Conservation (phyloP, 2,113 vertebrate species). For the Cisticola juncidis region DNA sequence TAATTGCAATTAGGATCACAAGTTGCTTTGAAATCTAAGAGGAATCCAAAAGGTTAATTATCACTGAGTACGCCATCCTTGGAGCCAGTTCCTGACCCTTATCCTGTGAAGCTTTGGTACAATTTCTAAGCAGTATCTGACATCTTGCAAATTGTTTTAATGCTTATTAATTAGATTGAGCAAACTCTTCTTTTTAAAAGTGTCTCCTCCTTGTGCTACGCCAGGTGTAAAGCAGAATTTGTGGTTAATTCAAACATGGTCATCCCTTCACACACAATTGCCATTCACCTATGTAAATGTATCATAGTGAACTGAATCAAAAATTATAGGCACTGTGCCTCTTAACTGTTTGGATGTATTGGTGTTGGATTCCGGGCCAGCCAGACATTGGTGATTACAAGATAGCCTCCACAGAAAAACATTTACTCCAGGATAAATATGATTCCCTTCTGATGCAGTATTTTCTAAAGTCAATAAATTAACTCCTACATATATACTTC, state of each 20-base stretch:
- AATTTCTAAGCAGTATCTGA: conserved; percentile 4
- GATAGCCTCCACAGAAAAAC: background rate
- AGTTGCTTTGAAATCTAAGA: conserved; percentile 15
- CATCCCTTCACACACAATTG: background rate
- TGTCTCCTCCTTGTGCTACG: background rate
- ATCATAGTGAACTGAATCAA: background rate
- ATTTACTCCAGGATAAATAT: background rate
- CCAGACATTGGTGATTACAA: background rate
- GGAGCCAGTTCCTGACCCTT: background rate
- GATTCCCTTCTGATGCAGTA: background rate
- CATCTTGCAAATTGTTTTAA: conserved; percentile 24
- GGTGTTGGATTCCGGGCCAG: background rate
- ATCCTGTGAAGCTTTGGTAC: background rate
- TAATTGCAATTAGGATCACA: conserved; percentile 45
- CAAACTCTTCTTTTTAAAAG: background rate
- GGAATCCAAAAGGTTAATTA: conserved; percentile 25
- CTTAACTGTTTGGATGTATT: background rate
- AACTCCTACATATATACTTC: background rate
- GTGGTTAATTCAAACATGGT: background rate
- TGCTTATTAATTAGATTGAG: conserved; percentile 12
- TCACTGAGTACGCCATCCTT: background rate
- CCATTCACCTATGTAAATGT: background rate
- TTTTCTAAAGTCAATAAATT: background rate
- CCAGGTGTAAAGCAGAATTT: background rate
- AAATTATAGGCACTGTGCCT: background rate